phyloP scores from a whole-genome alignment of 2,113 vertebrate species.

The Poeciliopsis retropinna region DNA sequence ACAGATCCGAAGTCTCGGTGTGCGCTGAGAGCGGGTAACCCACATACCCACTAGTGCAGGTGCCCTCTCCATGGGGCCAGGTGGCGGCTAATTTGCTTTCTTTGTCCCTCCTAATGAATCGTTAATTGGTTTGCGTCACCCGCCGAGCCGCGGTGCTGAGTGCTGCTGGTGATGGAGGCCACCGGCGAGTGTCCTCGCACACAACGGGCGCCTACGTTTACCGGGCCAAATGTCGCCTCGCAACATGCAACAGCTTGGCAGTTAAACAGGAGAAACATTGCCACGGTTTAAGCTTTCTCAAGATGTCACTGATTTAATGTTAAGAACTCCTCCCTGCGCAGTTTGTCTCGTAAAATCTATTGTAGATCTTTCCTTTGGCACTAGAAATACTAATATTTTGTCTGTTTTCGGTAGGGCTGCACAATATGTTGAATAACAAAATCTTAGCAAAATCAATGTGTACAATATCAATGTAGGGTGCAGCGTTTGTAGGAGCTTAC shows the following conservation, averaged over 20 bases:
- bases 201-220: slow-evolving; percentile 46
- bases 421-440: not conserved
- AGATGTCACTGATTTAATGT: not conserved
- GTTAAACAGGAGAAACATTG: not conserved
- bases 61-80: slow-evolving; percentile 81
- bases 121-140: slow-evolving; percentile 84
- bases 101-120: slow-evolving; percentile 82
- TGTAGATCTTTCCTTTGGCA: no score
- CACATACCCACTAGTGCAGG: slow-evolving; percentile 79
- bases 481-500: not conserved
- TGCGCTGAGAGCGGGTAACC: slow-evolving; percentile 61
- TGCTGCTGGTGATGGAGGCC: slow-evolving; percentile 63
- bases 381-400: not conserved
- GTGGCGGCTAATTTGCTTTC: slow-evolving; percentile 80
- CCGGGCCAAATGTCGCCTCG: slow-evolving; percentile 68
- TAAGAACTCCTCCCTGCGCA: not conserved
- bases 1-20: slow-evolving; percentile 41
- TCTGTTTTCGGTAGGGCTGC: not conserved
- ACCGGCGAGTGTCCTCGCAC: slow-evolving; percentile 36
- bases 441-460: not conserved
- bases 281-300: slow-evolving; percentile 4
- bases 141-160: slow-evolving; percentile 67
- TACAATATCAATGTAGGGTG: not conserved
- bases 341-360: no score
- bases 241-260: slow-evolving; percentile 45